phyloP scores from a whole-genome alignment of 1,140 invertebrate genomes.

The Penaeus japonicus region DNA sequence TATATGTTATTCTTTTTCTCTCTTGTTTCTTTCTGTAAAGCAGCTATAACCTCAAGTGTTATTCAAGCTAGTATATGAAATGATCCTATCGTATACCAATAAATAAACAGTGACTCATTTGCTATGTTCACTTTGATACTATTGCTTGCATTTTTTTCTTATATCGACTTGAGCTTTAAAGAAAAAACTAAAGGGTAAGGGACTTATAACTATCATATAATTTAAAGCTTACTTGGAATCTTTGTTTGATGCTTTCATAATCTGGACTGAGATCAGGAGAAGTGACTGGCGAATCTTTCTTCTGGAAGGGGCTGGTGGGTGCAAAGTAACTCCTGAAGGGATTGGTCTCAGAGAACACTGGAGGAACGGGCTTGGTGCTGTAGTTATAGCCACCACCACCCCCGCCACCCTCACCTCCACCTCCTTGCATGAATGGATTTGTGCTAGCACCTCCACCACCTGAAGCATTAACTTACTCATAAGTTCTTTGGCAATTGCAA shows the following conservation, averaged over 20 bases:
- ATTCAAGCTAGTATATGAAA: too few relatives aligned
- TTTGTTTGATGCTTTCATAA: slow-evolving; percentile 60
- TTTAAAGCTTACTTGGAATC: slow-evolving; percentile 59
- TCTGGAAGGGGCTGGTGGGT: slow-evolving; percentile 48
- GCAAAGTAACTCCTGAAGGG: slow-evolving; percentile 44
- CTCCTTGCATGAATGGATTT: slow-evolving; percentile 60
- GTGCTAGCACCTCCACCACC: slow-evolving; percentile 52
- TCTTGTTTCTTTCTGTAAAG: too few relatives aligned
- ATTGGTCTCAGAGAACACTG: slow-evolving; percentile 49
- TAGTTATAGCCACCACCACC: slow-evolving; percentile 58
- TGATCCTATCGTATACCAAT: too few relatives aligned
- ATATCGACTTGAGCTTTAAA: background rate
- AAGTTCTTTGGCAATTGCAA: slow-evolving; percentile 13
- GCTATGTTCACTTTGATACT: too few relatives aligned
- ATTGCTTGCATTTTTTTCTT: too few relatives aligned
- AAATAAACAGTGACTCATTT: too few relatives aligned
- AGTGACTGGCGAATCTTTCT: slow-evolving; percentile 59
- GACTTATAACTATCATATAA: background rate
- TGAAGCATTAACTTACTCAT: background rate
- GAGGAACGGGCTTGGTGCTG: slow-evolving; percentile 39
- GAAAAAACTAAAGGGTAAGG: background rate
- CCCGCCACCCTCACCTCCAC: slow-evolving; percentile 37
- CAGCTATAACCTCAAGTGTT: too few relatives aligned
- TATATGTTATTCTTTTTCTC: too few relatives aligned
- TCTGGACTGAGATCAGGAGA: slow-evolving; percentile 60